Base-by-base conservation (phyloP, 2,797 vertebrate species). In the Gymnothorax javanicus region DNA sequence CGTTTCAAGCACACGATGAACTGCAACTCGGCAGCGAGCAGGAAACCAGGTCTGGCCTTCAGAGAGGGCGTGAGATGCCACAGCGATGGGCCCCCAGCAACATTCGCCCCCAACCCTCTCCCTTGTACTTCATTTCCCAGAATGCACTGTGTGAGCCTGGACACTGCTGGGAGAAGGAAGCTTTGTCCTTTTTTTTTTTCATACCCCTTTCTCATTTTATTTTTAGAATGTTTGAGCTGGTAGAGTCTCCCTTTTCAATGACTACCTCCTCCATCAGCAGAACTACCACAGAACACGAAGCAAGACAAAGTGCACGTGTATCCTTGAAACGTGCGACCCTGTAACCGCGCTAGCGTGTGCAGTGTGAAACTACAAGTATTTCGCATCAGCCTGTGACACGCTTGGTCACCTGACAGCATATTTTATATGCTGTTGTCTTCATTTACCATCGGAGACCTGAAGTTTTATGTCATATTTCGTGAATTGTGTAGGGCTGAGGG, bases 111-210 rank as follows among this genome's bases (percentile, higher is more conserved):
- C 33, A 43, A 60, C 82, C 58, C 43, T 25, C 85, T 54, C 52
- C 77, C 25, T 73, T 12, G 9, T 12, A 6, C 77, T 81, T 5
- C 5, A n/a, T 25, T 33, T 82, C 83, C 43, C 83, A 25, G 82
- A 87, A 84, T 83, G 69, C 64, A 75, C 82, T 84, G 82, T 23
- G 43, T 64, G 75, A 85, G 87, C 89, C 91, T 77, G 83, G 83
- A 86, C 79, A 85, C 54, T 84, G 69, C 87, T 81, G 88, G 67
- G 11, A 87, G 56, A 67, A 25, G 75, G 57, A 54, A 50, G 59
- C 57, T 25, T 2, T 54, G 7, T 25, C 7, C 85, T 2, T 50
- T 27, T 77, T 84, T 3, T 56, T 50, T 64, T 59, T 71, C 81
- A 84, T 54, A 4, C 50, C 83, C n/a, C 52, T 62, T 83, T 67